A percentile compares a stretch with the other conserved stretches of the same genome.
phyloP scores from a whole-genome alignment of 1,140 invertebrate species.

The Zaprionus kolodkinae region DNA sequence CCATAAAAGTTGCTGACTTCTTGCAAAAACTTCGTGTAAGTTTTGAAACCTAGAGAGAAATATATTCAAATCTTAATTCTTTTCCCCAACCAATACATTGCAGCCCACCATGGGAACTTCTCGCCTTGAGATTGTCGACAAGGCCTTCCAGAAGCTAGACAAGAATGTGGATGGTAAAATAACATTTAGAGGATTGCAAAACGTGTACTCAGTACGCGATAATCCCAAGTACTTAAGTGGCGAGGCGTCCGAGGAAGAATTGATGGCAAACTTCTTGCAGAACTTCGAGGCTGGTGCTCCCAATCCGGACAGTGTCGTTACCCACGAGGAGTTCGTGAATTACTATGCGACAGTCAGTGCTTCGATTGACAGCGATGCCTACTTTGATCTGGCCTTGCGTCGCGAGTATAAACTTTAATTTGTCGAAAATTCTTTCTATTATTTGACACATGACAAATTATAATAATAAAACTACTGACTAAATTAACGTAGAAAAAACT shows the following conservation, averaged over 20 bases:
- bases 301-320: slow-evolving; percentile 92
- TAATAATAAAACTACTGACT: too few species aligned
- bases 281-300: slow-evolving; percentile 92
- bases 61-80: too few species aligned
- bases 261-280: slow-evolving; percentile 92
- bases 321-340: slow-evolving; percentile 96
- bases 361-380: slow-evolving; percentile 96
- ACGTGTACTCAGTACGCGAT: slow-evolving; percentile 67
- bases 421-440: too few species aligned
- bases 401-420: slow-evolving; percentile 93
- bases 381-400: slow-evolving; percentile 97
- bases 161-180: slow-evolving; percentile 93
- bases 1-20: slow-evolving; percentile 95
- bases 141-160: slow-evolving; percentile 96
- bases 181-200: slow-evolving; percentile 91
- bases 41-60: slow-evolving; percentile 19
- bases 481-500: too few species aligned
- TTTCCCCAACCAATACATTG: neutral
- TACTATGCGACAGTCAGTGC: slow-evolving; percentile 97
- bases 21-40: slow-evolving; percentile 92
- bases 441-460: too few species aligned
- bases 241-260: slow-evolving; percentile 93
- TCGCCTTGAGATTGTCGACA: slow-evolving; percentile 90
- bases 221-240: slow-evolving; percentile 91
- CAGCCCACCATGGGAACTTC: slow-evolving; percentile 94